These are phyloP conservation scores for Tyria jacobaeae DNA, from an alignment of 2,888 invertebrate genomes.

Conservation along the genomic window DNA sequence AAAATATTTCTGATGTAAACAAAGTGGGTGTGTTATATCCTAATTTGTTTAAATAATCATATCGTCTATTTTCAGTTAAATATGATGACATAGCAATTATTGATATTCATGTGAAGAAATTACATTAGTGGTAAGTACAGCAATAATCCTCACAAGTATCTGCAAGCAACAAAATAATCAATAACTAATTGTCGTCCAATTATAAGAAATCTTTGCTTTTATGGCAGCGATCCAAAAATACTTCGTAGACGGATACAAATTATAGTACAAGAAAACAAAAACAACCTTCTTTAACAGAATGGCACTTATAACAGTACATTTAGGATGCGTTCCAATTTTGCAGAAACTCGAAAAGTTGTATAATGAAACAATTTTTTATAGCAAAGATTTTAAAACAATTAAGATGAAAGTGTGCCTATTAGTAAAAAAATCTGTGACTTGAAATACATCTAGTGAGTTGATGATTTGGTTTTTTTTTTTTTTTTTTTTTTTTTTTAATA, in stretches of 20 bases:
- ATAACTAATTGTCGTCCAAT: constrained; percentile 39
- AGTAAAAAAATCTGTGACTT: too few relatives aligned
- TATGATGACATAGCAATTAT: too few relatives aligned
- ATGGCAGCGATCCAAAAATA: constrained; percentile 35
- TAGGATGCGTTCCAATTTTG: not conserved
- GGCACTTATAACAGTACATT: constrained; percentile 26
- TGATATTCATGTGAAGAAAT: too few relatives aligned
- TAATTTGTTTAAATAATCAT: too few relatives aligned
- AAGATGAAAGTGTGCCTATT: too few relatives aligned
- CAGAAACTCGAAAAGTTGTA: not conserved
- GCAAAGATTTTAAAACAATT: too few relatives aligned
- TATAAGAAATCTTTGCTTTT: constrained; percentile 32
- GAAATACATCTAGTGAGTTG: too few relatives aligned
- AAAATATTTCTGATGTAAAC: too few relatives aligned
- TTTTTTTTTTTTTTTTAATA: too few relatives aligned
- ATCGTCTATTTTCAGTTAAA: too few relatives aligned
- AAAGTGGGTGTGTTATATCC: too few relatives aligned
- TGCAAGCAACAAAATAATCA: constrained; percentile 8
- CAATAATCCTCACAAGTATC: constrained; percentile 1
- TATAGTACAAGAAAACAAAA: constrained; percentile 16
- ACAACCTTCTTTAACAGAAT: constrained; percentile 15
- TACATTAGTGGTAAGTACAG: not conserved
- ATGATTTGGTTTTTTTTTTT: too few relatives aligned
- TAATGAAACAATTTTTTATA: not conserved
- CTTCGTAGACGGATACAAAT: constrained; percentile 15